A percentile compares a stretch with the other conserved stretches of the same genome.
These are phyloP conservation scores for Polyommatus iphigenia DNA, from an alignment of 2,888 invertebrate species.

Conservation along the genomic window DNA sequence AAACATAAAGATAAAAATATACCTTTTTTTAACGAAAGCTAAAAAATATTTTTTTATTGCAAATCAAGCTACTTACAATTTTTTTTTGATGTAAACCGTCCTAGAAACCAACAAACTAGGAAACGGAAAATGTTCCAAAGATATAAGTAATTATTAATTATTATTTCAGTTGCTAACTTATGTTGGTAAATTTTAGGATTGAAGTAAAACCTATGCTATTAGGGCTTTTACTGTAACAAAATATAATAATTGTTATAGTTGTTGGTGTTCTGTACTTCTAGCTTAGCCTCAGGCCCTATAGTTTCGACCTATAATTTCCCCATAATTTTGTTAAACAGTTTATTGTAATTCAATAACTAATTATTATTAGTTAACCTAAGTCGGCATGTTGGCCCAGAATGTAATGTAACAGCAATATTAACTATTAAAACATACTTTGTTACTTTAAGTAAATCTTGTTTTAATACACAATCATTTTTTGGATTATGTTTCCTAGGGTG, in stretches of 20 bases:
- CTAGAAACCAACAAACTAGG: too few species aligned
- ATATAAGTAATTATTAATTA: too few species aligned
- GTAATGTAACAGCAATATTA: slow-evolving; percentile 30
- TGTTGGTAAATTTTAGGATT: background rate
- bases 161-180: background rate
- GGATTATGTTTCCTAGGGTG: background rate
- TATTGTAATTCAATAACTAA: background rate
- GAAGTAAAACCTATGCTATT: background rate
- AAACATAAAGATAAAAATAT: background rate
- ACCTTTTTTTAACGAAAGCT: background rate
- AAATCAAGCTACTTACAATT: background rate
- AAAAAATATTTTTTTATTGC: background rate
- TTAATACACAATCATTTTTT: background rate
- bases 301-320: background rate
- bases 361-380: background rate
- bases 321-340: background rate
- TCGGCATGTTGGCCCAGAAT: slow-evolving; percentile 18
- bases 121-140: too few species aligned
- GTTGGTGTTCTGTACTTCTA: too few species aligned
- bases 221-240: background rate
- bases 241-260: too few species aligned
- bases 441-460: slow-evolving; percentile 30
- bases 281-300: background rate
- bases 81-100: too few species aligned
- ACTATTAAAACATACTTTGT: slow-evolving; percentile 26